phyloP scores from a whole-genome alignment of 1,140 invertebrate genomes.

The Ceratina australensis region DNA sequence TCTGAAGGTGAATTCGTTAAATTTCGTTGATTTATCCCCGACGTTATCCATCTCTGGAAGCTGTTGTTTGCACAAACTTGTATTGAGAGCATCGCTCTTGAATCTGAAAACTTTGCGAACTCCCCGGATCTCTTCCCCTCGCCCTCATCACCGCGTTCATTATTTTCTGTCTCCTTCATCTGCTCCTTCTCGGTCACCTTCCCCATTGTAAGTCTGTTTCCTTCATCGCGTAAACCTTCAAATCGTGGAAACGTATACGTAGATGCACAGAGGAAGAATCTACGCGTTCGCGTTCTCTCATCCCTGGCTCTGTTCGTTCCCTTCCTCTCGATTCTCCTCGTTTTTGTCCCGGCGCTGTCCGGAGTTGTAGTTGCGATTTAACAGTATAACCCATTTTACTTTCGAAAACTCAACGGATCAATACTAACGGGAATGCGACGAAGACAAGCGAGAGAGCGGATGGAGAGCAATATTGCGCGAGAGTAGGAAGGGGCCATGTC shows the following conservation, averaged over 20 bases:
- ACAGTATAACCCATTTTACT: slow-evolving; percentile 72
- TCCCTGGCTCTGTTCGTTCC: background rate
- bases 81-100: slow-evolving; percentile 70
- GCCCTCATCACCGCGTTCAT: slow-evolving; percentile 19
- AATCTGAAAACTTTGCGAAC: slow-evolving; percentile 73
- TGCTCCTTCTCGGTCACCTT: no score
- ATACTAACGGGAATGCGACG: slow-evolving; percentile 62
- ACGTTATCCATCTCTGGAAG: slow-evolving; percentile 74
- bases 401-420: slow-evolving; percentile 74
- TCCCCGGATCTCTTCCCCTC: slow-evolving; percentile 45
- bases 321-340: background rate
- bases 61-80: slow-evolving; percentile 74
- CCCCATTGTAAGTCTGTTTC: background rate
- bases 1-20: slow-evolving; percentile 71
- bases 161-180: slow-evolving; percentile 40
- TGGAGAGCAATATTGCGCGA: slow-evolving; percentile 23
- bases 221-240: slow-evolving; percentile 28
- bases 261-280: background rate
- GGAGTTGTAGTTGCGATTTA: slow-evolving; percentile 49
- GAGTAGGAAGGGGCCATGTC: slow-evolving; percentile 58
- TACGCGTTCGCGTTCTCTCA: background rate
- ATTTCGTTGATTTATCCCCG: slow-evolving; percentile 75
- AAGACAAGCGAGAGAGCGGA: slow-evolving; percentile 37
- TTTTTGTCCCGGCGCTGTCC: slow-evolving; percentile 25
- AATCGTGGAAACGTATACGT: no score